Base-by-base conservation (phyloP, 2,113 vertebrate genomes). In the Psammodynastes pulverulentus region DNA sequence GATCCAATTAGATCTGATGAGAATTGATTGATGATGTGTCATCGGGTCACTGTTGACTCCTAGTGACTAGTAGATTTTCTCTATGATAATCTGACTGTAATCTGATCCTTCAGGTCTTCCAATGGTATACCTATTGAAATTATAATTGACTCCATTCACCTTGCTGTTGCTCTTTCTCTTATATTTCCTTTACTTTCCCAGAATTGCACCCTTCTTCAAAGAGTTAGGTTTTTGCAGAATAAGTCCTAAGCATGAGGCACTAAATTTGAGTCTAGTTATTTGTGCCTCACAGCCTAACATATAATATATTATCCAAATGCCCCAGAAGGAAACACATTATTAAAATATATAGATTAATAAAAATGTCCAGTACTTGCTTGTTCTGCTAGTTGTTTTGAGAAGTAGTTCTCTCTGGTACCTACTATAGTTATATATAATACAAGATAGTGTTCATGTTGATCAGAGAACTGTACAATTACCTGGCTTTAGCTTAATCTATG, bases 401-500 rank as follows among this genome's bases (percentile, higher is more conserved):
- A 91, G 23, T 86, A 90, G 84, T 9, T 0, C 85, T 93, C 93
- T 29, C 46, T 95, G 91, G 90, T 93, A 94, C 29, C 13, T 84
- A 84, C 34, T 86, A 49, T 26, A 12, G 19, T 91, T 9, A 43
- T 58, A 54, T 84, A 84, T 15, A 92, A 90, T 67, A 85, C 48
- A 94, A 90, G 52, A 45, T 92, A 1, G 89, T 34, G 84, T 91
- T 79, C 87, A 96, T 29, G 85, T 29, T 84, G 90, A 62, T 58
- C 89, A 91, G 84, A 91, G 0, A 92, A 58, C 90, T 53, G 34
- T 56, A 91, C 89, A 95, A 89, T 39, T 9, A 90, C 29, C 58
- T 94, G 92, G 90, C 88, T 93, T 95, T 94, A 90, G 91, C 95
- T 96, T 95, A 92, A 95, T 95, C 95, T 90, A 94, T 95, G 95